A percentile compares a stretch with the other conserved stretches of the same genome.
Evolutionary conservation across 2,888 invertebrate species (phyloP).

Genomic region (Sinelater perroti): DNA sequence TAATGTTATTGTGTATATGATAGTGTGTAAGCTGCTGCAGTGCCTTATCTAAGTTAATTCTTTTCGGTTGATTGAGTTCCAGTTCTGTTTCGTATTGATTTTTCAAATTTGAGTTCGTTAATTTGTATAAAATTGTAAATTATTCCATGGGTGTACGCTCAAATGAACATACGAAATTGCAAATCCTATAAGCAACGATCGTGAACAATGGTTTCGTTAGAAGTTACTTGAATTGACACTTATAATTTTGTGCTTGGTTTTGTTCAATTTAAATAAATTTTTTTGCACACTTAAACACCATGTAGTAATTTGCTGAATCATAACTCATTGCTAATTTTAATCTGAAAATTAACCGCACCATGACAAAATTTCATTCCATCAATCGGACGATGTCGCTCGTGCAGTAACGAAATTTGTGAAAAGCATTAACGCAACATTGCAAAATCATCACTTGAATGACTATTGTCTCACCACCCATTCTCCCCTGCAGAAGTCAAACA

Average conservation of each 20-base stretch:
- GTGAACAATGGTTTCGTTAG: neutral
- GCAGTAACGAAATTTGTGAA: neutral
- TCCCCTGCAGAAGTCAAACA: conserved; percentile 62
- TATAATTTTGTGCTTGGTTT: too few relatives aligned
- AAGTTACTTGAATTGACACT: neutral
- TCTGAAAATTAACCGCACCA: neutral
- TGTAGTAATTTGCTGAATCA: neutral
- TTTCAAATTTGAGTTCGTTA: conserved; percentile 8
- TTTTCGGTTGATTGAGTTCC: conserved; percentile 19
- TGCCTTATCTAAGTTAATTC: conserved; percentile 18
- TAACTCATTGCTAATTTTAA: conserved; percentile 2
- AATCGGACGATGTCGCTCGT: neutral
- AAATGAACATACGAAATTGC: neutral
- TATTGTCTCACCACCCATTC: conserved; percentile 28
- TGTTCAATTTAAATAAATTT: too few relatives aligned
- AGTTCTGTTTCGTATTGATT: conserved; percentile 16
- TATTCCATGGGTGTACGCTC: conserved; percentile 34
- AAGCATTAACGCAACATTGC: conserved; percentile 4
- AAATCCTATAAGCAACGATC: neutral
- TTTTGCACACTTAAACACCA: too few relatives aligned
- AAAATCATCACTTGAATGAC: conserved; percentile 1
- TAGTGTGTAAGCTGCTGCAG: conserved; percentile 23
- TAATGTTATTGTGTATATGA: conserved; percentile 29
- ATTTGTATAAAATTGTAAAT: conserved; percentile 14
- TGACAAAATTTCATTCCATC: neutral